phyloP scores from a whole-genome alignment of 2,113 vertebrate genomes.

The Phylloscopus trochiloides region DNA sequence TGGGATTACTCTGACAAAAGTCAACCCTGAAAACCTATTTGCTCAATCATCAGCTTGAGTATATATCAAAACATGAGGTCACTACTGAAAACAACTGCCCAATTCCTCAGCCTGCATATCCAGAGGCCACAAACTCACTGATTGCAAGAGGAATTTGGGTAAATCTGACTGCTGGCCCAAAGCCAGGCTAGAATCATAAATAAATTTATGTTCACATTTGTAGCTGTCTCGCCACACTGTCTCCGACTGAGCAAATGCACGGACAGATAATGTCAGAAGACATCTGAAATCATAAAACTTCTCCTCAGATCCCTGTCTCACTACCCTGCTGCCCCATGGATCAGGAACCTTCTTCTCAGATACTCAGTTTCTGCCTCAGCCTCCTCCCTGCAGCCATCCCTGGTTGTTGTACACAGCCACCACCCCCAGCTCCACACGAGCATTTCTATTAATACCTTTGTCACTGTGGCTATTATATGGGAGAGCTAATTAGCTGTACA shows the following conservation, averaged over 20 bases:
- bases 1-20: conserved; percentile 12
- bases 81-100: not conserved
- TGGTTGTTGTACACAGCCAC: not conserved
- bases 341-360: not conserved
- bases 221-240: not conserved
- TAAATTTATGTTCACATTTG: not conserved
- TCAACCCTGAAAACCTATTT: not conserved
- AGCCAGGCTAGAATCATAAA: not conserved
- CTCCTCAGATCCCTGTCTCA: not conserved
- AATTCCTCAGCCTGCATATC: not conserved
- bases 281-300: not conserved
- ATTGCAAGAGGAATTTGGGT: not conserved
- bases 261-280: not conserved
- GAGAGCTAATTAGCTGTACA: not conserved
- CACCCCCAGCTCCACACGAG: not conserved
- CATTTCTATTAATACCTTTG: not conserved
- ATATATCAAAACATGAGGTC: not conserved
- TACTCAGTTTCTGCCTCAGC: not conserved
- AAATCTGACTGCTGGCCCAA: not conserved
- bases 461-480: not conserved
- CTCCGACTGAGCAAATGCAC: not conserved
- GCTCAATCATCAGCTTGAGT: not conserved
- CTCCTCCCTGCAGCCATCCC: not conserved
- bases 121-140: not conserved
- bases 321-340: not conserved